Conservation (phyloP, 2,888 invertebrate genomes). For the Hypercompe scribonia region DNA sequence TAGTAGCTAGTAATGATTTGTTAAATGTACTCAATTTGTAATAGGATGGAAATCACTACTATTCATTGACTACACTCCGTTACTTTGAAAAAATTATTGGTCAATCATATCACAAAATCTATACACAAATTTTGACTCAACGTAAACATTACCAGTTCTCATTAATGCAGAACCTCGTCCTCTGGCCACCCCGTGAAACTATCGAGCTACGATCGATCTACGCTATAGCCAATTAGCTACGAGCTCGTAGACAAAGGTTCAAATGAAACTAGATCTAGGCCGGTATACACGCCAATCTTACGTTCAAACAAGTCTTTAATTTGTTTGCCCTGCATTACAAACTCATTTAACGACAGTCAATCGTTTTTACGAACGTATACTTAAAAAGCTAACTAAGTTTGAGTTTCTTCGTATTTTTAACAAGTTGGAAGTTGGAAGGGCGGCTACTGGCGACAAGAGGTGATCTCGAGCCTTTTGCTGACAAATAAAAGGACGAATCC, state of each 20-base stretch:
- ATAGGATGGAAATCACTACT: too few species aligned
- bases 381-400: conserved; percentile 21
- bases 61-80: neutral
- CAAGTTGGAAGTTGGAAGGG: conserved; percentile 22
- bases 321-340: conserved; percentile 15
- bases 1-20: too few species aligned
- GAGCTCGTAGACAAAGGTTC: conserved; percentile 4
- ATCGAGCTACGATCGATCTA: conserved; percentile 11
- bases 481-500: conserved; percentile 32
- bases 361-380: conserved; percentile 24
- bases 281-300: neutral
- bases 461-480: conserved; percentile 12
- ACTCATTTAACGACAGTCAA: conserved; percentile 38
- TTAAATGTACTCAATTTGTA: too few species aligned
- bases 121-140: neutral
- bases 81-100: neutral
- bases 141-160: neutral
- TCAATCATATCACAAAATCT: neutral
- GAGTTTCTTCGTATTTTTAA: conserved; percentile 34
- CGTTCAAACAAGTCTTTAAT: conserved; percentile 11
- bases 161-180: neutral
- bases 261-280: neutral
- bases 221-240: conserved; percentile 15
- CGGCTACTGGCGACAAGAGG: conserved; percentile 6
- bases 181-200: neutral